Evolutionary conservation across 2,113 vertebrate species (phyloP), one percentile per base, ranked within the genome.

Genomic region (Gymnobelideus leadbeateri): DNA sequence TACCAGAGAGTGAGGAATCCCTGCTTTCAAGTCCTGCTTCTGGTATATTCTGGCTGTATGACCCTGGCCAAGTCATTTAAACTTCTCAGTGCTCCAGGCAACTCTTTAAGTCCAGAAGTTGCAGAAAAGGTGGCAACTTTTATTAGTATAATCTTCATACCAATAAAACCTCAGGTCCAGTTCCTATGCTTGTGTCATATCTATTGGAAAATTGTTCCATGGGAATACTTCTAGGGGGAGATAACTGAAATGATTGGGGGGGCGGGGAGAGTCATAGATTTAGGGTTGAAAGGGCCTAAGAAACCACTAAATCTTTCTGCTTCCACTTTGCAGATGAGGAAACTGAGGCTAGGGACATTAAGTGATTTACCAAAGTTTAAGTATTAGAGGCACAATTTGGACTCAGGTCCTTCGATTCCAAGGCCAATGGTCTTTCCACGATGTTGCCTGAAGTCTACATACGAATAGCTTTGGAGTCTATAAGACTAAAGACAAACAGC

Each of bases 281-380:
- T 68, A 68, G 28, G 37, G 28, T 68, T 68, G 55, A 26, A 31
- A 68, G 28, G 57, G 28, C 3, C 31, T 68, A 11, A 37, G 28
- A 68, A 68, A 10, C 31, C 57, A 68, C 3, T 37, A 68, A 68
- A 11, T 37, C 57, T 26, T 57, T 57, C 55, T 25, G 26, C 55
- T 57, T 28, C 24, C 3, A 0, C 68, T 89, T 93, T 91, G 92
- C 93, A 77, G 92, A 91, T 23, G 25, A 95, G n/a, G 89, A 37
- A 31, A n/a, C 25, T 0, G 12, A 53, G 51, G 28, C 47, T 51
- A 28, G 25, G 43, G 53, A 3, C 24, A 47, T 19, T 25, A 68
- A 24, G 54, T 90, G 77, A 31, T 12, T 61, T 77, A 91, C n/a
- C 89, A 26, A 52, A 51, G 24, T 16, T 54, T 93, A 23, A 68